Evolutionary conservation across 2,888 invertebrate genomes (phyloP).

Genomic region (Saturnia pavonia): DNA sequence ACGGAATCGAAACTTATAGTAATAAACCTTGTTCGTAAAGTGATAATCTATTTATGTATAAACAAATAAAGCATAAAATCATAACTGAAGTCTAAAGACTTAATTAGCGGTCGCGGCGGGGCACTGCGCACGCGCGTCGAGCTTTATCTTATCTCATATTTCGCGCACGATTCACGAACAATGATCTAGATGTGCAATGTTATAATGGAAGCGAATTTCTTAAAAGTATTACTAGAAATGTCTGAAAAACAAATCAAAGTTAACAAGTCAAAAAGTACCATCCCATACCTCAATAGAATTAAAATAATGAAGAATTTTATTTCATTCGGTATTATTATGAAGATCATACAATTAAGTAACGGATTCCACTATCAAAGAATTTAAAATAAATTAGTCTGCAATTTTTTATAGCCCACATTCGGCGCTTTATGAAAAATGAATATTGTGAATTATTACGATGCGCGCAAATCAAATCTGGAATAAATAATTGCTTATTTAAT

Average conservation of each 20-base stretch:
- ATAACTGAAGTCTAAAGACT: slow-evolving; percentile 70
- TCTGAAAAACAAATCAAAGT: slow-evolving; percentile 26
- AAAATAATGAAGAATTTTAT: background rate
- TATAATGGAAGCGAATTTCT: slow-evolving; percentile 21
- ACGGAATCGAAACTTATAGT: background rate
- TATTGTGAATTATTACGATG: no score
- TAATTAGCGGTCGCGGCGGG: slow-evolving; percentile 77
- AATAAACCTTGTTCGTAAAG: background rate
- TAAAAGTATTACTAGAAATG: slow-evolving; percentile 21
- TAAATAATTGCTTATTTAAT: no score
- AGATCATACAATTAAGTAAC: no score
- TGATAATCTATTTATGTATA: slow-evolving; percentile 22
- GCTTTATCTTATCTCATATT: slow-evolving; percentile 66
- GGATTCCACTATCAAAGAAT: no score
- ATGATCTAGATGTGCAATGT: slow-evolving; percentile 30
- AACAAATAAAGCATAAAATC: slow-evolving; percentile 63
- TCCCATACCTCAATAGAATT: background rate
- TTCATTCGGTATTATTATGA: no score
- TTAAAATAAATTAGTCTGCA: no score
- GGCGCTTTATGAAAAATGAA: no score
- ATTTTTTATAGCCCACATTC: no score
- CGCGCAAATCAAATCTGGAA: no score
- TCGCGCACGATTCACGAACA: slow-evolving; percentile 52
- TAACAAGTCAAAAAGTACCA: background rate
- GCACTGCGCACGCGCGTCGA: slow-evolving; percentile 62